Evolutionary conservation across 1,140 invertebrate genomes (phyloP).

Genomic region (Choristoneura fumiferana): DNA sequence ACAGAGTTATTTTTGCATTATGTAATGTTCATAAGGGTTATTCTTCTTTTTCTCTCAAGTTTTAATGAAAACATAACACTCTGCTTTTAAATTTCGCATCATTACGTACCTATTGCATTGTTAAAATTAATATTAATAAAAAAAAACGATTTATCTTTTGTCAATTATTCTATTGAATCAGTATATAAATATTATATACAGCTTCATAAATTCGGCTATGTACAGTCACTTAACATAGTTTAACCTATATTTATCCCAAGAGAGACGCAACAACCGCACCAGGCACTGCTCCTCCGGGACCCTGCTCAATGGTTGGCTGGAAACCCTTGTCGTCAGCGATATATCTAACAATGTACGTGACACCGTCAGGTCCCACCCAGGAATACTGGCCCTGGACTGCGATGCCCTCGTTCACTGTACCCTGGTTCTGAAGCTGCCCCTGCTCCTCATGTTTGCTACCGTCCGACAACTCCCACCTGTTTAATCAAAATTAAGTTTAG

Average conservation of each 20-base stretch:
- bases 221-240: slow-evolving; percentile 10
- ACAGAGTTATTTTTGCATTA: too few relatives aligned
- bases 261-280: slow-evolving; percentile 37
- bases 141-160: too few relatives aligned
- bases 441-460: slow-evolving; percentile 77
- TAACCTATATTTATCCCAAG: slow-evolving; percentile 9
- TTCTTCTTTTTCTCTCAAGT: too few relatives aligned
- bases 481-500: slow-evolving; percentile 22
- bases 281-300: slow-evolving; percentile 80
- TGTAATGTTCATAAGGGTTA: too few relatives aligned
- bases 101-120: too few relatives aligned
- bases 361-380: slow-evolving; percentile 80
- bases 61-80: too few relatives aligned
- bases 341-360: slow-evolving; percentile 82
- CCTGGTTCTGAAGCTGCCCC: slow-evolving; percentile 75
- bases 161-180: slow-evolving; percentile 6
- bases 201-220: slow-evolving; percentile 12
- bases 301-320: slow-evolving; percentile 79
- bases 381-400: slow-evolving; percentile 66
- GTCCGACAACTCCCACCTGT: slow-evolving; percentile 68
- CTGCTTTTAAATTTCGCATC: too few relatives aligned
- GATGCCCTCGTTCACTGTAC: slow-evolving; percentile 53
- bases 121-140: too few relatives aligned
- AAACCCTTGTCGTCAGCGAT: slow-evolving; percentile 88
- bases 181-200: slow-evolving; percentile 25